Conservation (phyloP, 2,888 invertebrate species). For the Philereme vetulata region DNA sequence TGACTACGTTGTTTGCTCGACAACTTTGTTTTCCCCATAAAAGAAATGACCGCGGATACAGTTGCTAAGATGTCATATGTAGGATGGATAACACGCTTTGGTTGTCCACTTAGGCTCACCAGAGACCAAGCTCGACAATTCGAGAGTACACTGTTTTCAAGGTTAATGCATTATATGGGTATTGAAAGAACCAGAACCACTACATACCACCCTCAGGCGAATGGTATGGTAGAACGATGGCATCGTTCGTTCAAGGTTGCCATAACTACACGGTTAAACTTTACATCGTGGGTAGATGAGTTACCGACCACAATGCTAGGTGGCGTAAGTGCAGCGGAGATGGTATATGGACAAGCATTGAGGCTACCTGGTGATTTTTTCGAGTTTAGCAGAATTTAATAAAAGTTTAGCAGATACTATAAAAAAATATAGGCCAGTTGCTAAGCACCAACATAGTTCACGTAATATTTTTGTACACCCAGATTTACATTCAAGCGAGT, state of each 20-base stretch:
- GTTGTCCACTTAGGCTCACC: slow-evolving; percentile 5
- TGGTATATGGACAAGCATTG: too few relatives aligned
- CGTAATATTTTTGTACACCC: neutral
- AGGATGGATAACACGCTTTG: slow-evolving; percentile 5
- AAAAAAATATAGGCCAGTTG: too few relatives aligned
- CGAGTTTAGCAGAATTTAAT: neutral
- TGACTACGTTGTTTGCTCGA: too few relatives aligned
- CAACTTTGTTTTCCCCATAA: neutral
- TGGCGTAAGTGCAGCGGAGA: neutral
- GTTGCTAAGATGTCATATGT: neutral
- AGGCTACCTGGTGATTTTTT: neutral
- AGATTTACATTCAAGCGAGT: too few relatives aligned
- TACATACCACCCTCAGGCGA: neutral
- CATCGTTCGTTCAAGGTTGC: too few relatives aligned
- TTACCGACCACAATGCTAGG: neutral
- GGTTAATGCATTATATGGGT: neutral
- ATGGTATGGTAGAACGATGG: neutral
- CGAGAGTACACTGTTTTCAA: neutral
- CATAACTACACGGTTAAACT: too few relatives aligned
- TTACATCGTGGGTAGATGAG: neutral
- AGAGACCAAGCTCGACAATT: neutral
- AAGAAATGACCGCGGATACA: slow-evolving; percentile 5
- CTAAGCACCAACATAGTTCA: too few relatives aligned
- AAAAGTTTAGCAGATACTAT: neutral
- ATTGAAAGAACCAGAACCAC: too few relatives aligned